Evolutionary conservation across 92 coral and sea anemone species (phyloP), one percentile per base, ranked within the genome.

Genomic region (Phenganax marumi): DNA sequence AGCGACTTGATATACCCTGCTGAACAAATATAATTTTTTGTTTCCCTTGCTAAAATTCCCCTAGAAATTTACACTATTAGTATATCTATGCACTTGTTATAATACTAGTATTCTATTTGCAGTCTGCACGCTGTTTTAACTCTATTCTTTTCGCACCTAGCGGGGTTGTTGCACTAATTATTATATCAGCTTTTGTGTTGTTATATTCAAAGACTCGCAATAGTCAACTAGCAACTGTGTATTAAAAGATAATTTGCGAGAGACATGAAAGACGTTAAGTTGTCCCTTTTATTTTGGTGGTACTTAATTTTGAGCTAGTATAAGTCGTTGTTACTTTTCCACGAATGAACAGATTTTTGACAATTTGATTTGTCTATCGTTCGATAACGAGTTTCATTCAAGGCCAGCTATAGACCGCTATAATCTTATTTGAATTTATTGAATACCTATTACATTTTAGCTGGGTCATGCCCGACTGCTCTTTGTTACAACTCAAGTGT

Each of bases 121-220:
- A 64, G 70, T 64, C 26, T 64, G 19, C 70, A 0, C 19, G 16
- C 43, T 25, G 46, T 64, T 64, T 64, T 22, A 64, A 46, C 70
- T 64, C 47, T 22, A 5, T 25, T 64, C 70, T 64, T 9, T 64
- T 64, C 70, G 47, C 70, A 64, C 70, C 17, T 64, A 64, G 70
- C 70, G 0, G 70, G 48, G 8, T 64, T 64, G 5, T 33, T 64
- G 12, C 16, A 0, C 43, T 17, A 17, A 64, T 64, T 64, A 64
- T 64, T 19, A 64, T 64, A 64, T 64, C 47, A 64, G 19, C 47
- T 64, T 64, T 64, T 46, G 12, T 24, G 16, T 62, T 24, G 2
- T 12, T 33, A 14, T 3, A 25, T 64, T 25, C 70, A 7, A 22
- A 19, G 70, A 21, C 70, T 8, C 26, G 47, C 26, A 17, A 0